Evolutionary conservation across 2,888 invertebrate genomes (phyloP).

Genomic region (Polydrusus cervinus): DNA sequence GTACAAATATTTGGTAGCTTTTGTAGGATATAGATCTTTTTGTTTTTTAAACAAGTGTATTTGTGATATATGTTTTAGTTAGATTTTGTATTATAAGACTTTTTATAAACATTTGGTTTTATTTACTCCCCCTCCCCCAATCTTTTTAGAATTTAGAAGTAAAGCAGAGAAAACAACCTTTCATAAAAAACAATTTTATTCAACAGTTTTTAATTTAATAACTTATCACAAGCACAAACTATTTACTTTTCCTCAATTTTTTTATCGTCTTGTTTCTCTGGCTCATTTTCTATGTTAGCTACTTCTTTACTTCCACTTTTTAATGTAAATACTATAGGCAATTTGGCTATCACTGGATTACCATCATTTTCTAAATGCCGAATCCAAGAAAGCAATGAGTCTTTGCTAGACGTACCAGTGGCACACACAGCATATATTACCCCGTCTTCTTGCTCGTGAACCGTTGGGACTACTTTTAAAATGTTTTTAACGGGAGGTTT

Average conservation of each 20-base stretch:
- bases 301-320: conserved; percentile 75
- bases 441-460: conserved; percentile 96
- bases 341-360: conserved; percentile 81
- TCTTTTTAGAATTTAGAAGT: too few species aligned
- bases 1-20: conserved; percentile 25
- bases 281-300: conserved; percentile 52
- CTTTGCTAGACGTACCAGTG: conserved; percentile 92
- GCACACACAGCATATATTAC: conserved; percentile 91
- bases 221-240: conserved; percentile 4
- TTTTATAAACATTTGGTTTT: conserved; percentile 14
- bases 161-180: too few species aligned
- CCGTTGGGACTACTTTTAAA: conserved; percentile 74
- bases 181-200: conserved; percentile 21
- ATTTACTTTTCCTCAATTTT: conserved; percentile 43
- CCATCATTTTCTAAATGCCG: conserved; percentile 83
- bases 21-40: conserved; percentile 6
- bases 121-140: too few species aligned
- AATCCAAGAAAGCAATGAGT: conserved; percentile 95
- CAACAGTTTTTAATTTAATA: background rate
- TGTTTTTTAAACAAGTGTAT: conserved; percentile 23
- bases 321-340: conserved; percentile 91
- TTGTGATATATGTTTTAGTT: conserved; percentile 40
- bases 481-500: conserved; percentile 67
- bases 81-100: conserved; percentile 29
- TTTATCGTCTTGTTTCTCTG: conserved; percentile 8